Conservation (phyloP, 2,888 invertebrate genomes). For the Rhabditoides inermis region DNA sequence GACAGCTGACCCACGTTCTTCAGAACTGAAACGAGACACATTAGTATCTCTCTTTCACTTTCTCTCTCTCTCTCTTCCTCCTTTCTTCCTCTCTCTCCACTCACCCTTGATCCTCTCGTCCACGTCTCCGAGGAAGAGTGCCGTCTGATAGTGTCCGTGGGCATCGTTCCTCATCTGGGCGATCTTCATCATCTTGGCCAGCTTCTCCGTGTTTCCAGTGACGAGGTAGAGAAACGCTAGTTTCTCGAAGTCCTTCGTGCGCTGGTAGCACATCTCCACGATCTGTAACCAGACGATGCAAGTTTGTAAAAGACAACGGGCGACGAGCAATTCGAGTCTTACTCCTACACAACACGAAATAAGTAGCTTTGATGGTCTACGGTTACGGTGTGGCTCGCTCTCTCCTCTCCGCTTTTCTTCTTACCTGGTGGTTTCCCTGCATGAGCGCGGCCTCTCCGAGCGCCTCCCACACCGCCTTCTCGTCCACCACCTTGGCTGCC, state of each 20-base stretch:
- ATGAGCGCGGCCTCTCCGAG: slow-evolving; percentile 83
- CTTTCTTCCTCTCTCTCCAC: slow-evolving; percentile 64
- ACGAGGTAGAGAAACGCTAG: slow-evolving; percentile 77
- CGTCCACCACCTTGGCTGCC: slow-evolving; percentile 81
- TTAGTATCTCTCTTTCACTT: neutral
- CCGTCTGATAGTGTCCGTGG: slow-evolving; percentile 91
- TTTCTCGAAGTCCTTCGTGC: slow-evolving; percentile 98
- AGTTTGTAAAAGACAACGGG: too few species aligned
- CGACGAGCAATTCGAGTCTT: too few species aligned
- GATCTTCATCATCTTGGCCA: slow-evolving; percentile 97
- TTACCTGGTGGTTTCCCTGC: too few species aligned
- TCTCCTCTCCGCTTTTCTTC: too few species aligned
- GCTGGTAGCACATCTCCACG: slow-evolving; percentile 98
- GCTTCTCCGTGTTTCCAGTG: slow-evolving; percentile 92
- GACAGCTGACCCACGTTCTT: slow-evolving; percentile 57
- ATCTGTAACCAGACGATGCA: too few species aligned
- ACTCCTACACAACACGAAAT: too few species aligned
- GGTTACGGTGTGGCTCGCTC: too few species aligned
- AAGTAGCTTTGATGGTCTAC: too few species aligned
- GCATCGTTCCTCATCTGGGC: slow-evolving; percentile 94
- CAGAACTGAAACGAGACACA: slow-evolving; percentile 59
- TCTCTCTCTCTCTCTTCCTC: slow-evolving; percentile 59
- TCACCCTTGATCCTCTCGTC: slow-evolving; percentile 69
- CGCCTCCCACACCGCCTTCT: slow-evolving; percentile 88
- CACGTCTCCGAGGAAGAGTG: slow-evolving; percentile 81